phyloP scores from a whole-genome alignment of 1,140 invertebrate species.

The Wiebesia pumilae region DNA sequence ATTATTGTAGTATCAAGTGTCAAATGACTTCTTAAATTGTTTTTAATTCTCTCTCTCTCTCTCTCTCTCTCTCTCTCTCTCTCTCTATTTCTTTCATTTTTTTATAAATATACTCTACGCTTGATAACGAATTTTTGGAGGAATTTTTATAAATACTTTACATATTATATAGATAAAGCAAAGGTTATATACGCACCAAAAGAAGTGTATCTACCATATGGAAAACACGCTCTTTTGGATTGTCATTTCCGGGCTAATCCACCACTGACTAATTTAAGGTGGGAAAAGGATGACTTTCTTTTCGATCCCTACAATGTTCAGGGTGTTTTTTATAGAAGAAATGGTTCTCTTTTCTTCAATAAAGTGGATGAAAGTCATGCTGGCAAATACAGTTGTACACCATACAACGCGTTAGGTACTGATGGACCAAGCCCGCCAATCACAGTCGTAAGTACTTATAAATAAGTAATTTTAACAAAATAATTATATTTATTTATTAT shows the following conservation, averaged over 20 bases:
- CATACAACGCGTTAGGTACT: slow-evolving; percentile 91
- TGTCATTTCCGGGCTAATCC: slow-evolving; percentile 96
- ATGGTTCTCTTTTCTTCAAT: slow-evolving; percentile 91
- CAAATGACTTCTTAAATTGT: too few relatives aligned
- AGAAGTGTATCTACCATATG: slow-evolving; percentile 90
- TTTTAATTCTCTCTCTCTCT: too few relatives aligned
- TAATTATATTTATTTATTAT: too few relatives aligned
- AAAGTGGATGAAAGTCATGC: slow-evolving; percentile 86
- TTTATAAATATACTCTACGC: too few relatives aligned
- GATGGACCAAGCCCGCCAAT: slow-evolving; percentile 89
- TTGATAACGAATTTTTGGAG: too few relatives aligned
- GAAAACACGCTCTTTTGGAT: slow-evolving; percentile 92
- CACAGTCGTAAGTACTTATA: slow-evolving; percentile 78
- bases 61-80: too few relatives aligned
- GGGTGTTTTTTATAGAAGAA: slow-evolving; percentile 88
- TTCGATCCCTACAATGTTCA: slow-evolving; percentile 94
- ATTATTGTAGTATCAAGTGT: too few relatives aligned
- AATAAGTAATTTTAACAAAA: not conserved
- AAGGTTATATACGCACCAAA: slow-evolving; percentile 92
- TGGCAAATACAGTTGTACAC: slow-evolving; percentile 92
- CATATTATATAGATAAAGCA: slow-evolving; percentile 84
- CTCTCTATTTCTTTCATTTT: too few relatives aligned
- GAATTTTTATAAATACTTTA: not conserved
- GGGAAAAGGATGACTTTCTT: slow-evolving; percentile 95
- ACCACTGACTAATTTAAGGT: slow-evolving; percentile 91